Base-by-base conservation (phyloP, 1,140 invertebrate genomes). In the Atta texana region DNA sequence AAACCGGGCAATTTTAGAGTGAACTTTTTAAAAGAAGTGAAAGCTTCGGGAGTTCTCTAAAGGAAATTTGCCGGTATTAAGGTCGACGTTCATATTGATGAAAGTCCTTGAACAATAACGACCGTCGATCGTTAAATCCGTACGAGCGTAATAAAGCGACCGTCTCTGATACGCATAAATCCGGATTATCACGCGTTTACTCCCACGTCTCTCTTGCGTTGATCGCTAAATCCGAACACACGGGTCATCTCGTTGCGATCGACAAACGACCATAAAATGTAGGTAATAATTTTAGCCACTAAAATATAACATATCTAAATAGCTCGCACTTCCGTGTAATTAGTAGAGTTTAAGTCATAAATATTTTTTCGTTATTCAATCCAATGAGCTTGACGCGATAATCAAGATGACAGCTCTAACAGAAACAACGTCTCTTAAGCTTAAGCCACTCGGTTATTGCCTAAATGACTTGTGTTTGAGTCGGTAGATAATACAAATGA, bases 21-120 rank as follows among this genome's bases (percentile, higher is more conserved):
- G 81, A 31, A 28, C 71, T 63, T 34, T 75, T 84, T 61, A 34
- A 24, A 24, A 34, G 28, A 49, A 5, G 12, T 34, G 80, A 28
- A 39, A 28, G 18, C 44, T 39, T 34, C 57, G 55, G n/a, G 31
- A 34, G 12, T 53, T 68, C 81, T 76, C 28, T 44, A 44, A 53
- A 66, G 80, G 39, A 76, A 85, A 64, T 53, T 77, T 64, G 44
- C 49, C 14, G 53, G 66, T 71, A 84, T 91, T 88, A 89, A 89
- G 86, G 74, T 68, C 59, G 57, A 34, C 77, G 24, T 76, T 69
- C 74, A 61, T 84, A 88, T 89, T 88, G 87, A 89, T 76, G 86
- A 85, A 69, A 75, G 55, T 89, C 85, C 74, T 84, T 71, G 86
- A 88, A 84, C 76, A 87, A 91, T 86, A 78, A 89, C 66, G 76